Conservation (phyloP, 2,113 vertebrate genomes). For the Xiphophorus couchianus region DNA sequence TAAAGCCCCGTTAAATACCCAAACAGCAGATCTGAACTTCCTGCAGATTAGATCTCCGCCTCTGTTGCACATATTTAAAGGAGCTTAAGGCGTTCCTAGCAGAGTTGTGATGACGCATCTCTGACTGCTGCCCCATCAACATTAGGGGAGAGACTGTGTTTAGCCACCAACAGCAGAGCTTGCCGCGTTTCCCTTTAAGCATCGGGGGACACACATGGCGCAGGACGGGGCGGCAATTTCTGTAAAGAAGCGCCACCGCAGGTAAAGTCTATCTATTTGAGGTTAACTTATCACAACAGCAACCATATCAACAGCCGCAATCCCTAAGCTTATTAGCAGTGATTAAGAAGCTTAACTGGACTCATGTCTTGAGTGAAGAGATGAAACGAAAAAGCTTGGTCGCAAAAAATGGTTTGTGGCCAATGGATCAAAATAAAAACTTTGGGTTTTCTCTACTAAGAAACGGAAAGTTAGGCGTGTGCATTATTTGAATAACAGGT, state of each 20-base stretch:
- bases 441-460: neutral
- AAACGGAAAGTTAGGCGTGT: neutral
- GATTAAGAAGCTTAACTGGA: constrained; percentile 65
- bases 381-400: constrained; percentile 47
- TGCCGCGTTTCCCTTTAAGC: constrained; percentile 38
- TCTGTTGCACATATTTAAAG: constrained; percentile 54
- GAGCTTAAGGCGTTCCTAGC: constrained; percentile 51
- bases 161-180: constrained; percentile 67
- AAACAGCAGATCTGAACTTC: constrained; percentile 21
- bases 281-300: constrained; percentile 53
- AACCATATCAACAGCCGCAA: constrained; percentile 67
- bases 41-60: constrained; percentile 35
- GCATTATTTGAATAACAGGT: neutral
- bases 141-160: constrained; percentile 51
- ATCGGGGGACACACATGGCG: constrained; percentile 1
- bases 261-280: constrained; percentile 30
- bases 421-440: constrained; percentile 1
- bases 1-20: constrained; percentile 5
- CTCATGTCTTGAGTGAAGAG: constrained; percentile 49
- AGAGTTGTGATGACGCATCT: constrained; percentile 61
- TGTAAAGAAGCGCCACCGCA: constrained; percentile 4
- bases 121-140: constrained; percentile 59
- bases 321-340: constrained; percentile 69
- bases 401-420: constrained; percentile 1
- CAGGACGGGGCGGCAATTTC: constrained; percentile 10